A percentile compares a stretch with the other conserved stretches of the same genome.
Evolutionary conservation across 2,888 invertebrate species (phyloP).

Genomic region (Ophion ventricosus): DNA sequence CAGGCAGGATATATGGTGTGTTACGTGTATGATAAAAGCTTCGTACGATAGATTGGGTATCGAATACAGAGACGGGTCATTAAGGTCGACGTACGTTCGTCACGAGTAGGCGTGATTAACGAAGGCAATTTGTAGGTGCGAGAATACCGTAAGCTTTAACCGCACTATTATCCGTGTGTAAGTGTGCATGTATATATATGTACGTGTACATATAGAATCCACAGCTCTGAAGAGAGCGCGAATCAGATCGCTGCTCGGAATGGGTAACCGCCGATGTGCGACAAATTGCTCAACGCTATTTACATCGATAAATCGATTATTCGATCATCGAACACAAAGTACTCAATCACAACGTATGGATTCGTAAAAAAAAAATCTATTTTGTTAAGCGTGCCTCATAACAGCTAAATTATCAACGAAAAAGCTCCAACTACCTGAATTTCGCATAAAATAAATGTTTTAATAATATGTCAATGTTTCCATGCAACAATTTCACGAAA

Average conservation of each 20-base stretch:
- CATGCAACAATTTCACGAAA: too few relatives aligned
- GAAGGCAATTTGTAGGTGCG: slow-evolving; percentile 64
- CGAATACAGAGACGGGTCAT: slow-evolving; percentile 3
- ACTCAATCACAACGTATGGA: too few relatives aligned
- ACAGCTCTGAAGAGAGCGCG: too few relatives aligned
- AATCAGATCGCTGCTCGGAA: background rate
- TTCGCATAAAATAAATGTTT: too few relatives aligned
- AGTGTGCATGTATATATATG: background rate
- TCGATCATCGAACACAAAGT: background rate
- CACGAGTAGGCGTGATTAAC: slow-evolving; percentile 65
- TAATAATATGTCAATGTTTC: too few relatives aligned
- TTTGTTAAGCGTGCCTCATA: too few relatives aligned
- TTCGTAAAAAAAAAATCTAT: too few relatives aligned
- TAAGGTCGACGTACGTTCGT: slow-evolving; percentile 50
- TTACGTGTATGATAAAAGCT: background rate
- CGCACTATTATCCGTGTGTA: background rate
- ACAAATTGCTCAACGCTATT: slow-evolving; percentile 2
- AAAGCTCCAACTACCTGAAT: too few relatives aligned
- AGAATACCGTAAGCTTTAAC: slow-evolving; percentile 17
- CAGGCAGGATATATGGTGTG: background rate
- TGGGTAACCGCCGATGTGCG: background rate
- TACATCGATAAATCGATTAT: background rate
- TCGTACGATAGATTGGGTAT: background rate
- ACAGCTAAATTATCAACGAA: too few relatives aligned
- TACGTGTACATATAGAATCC: too few relatives aligned